These are phyloP conservation scores for Periparus ater DNA, from an alignment of 2,797 vertebrate species.

Conservation along the genomic window DNA sequence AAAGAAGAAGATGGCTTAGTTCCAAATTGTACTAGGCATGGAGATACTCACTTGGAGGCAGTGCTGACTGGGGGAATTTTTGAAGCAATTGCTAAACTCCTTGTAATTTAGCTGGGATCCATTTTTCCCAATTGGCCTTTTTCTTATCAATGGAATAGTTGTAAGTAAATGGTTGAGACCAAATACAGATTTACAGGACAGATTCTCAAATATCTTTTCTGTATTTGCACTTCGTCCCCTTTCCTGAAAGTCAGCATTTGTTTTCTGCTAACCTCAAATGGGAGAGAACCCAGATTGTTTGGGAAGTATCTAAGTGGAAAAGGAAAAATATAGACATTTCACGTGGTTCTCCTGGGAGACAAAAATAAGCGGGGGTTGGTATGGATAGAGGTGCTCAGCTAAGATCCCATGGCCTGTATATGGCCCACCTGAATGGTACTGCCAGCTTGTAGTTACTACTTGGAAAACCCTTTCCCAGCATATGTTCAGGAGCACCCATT, in stretches of 20 bases:
- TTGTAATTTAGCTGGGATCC: background rate
- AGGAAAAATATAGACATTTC: background rate
- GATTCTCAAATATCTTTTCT: background rate
- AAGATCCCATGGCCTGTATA: background rate
- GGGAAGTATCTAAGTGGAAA: background rate
- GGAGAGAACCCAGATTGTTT: background rate
- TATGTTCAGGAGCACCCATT: background rate
- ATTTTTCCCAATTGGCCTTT: background rate
- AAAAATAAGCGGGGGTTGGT: background rate
- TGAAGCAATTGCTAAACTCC: background rate
- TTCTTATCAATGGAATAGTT: background rate
- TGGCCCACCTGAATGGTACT: background rate
- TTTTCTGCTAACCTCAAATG: background rate
- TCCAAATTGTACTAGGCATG: background rate
- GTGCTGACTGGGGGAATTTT: background rate
- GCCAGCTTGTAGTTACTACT: background rate
- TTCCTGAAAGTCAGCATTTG: background rate
- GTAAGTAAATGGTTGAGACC: background rate
- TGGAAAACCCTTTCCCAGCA: background rate
- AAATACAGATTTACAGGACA: background rate
- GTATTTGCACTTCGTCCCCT: background rate
- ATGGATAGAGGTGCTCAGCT: background rate
- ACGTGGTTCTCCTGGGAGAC: background rate
- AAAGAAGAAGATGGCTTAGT: background rate
- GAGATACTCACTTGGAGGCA: background rate